These are phyloP conservation scores for Chaetophractus vellerosus DNA, from an alignment of 2,797 vertebrate species.

Conservation along the genomic window DNA sequence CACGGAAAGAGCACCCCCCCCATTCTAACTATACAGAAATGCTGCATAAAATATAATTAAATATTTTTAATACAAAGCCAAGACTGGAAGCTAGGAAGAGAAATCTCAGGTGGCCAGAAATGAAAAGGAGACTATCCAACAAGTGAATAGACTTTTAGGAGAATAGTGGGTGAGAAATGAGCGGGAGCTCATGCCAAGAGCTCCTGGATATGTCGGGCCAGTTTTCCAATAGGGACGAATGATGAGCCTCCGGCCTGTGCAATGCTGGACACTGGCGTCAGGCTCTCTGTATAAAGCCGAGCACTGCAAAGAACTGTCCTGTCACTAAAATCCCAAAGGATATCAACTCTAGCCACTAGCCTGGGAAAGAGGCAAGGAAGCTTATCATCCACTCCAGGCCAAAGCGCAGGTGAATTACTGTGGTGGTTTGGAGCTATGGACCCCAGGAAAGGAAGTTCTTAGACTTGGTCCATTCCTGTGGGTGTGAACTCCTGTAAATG, in stretches of 20 bases:
- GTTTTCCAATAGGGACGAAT: rapidly evolving
- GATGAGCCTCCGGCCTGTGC: neutral
- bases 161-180: neutral
- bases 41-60: neutral
- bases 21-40: neutral
- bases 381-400: neutral
- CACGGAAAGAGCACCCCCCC: neutral
- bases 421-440: no score
- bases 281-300: neutral
- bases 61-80: neutral
- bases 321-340: slow-evolving; percentile 4
- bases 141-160: neutral
- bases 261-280: neutral
- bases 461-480: no score
- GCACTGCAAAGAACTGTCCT: neutral
- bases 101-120: slow-evolving; percentile 28
- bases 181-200: neutral
- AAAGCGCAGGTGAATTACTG: neutral
- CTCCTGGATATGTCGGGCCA: neutral
- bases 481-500: no score
- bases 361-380: neutral
- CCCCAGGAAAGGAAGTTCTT: no score
- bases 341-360: neutral
- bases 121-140: neutral
- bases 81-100: neutral